Evolutionary conservation across 2,888 invertebrate species (phyloP), one percentile per base, ranked within the genome.

Genomic region (Dasypolia templi): DNA sequence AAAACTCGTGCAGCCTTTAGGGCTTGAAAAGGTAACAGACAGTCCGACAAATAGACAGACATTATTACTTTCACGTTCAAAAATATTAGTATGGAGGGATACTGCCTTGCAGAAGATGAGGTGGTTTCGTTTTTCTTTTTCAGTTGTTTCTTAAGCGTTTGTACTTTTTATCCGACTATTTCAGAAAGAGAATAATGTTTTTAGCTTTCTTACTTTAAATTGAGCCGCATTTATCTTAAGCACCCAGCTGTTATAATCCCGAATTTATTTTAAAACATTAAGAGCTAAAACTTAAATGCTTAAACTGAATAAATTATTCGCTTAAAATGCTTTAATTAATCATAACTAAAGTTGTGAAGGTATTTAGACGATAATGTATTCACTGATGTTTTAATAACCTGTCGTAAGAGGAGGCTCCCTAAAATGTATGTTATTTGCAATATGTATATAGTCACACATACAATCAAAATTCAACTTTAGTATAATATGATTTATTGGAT

Each of bases 251-350:
- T 67, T 56, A 80, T 82, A 80, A 79, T 70, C 46, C 61, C 17
- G 19, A 75, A 69, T 75, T 75, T 70, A 80, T 80, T 72, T 72
- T 58, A 77, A 71, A 82, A 77, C 73, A 77, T 83, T 80, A 83
- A 69, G 68, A 70, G 73, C 53, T 49, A 63, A 26, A 77, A 68
- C 61, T 83, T 74, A 62, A 77, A 83, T 70, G 46, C 32, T 81
- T 72, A 19, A 56, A 62, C 59, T 26, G 83, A 65, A 83, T 81
- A 72, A 80, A 77, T 81, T 80, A 65, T 72, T 49, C 73, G 44
- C 26, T 77, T 61, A 53, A 77, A 81, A 80, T 71, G 39, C 51
- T 79, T 74, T 66, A 58, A 82, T 82, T 82, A 75, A 75, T 75
- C 46, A 39, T 46, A 44, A 68, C 44, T 64, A 19, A 68, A 75